phyloP scores from a whole-genome alignment of 1,140 invertebrate species.

The Vanessa atalanta region DNA sequence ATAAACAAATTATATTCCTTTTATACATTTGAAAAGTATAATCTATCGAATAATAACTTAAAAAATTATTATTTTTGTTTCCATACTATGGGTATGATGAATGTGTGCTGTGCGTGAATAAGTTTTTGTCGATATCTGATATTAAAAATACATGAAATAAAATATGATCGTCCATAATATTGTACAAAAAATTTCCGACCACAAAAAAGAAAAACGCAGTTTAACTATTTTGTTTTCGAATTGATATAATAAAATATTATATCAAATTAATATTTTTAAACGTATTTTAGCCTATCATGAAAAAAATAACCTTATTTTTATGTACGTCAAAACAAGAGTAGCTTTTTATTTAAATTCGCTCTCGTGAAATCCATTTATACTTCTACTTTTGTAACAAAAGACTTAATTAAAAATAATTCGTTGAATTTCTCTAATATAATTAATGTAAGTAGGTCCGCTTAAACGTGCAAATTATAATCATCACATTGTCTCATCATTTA shows the following conservation, averaged over 20 bases:
- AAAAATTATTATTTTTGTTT: too few species aligned
- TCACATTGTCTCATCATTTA: constrained; percentile 18
- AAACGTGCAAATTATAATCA: constrained; percentile 36
- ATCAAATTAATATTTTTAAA: too few species aligned
- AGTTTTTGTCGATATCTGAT: not conserved
- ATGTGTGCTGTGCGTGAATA: not conserved
- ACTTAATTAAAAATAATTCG: not conserved
- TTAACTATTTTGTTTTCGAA: too few species aligned
- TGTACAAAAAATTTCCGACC: not conserved
- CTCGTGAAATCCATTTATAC: not conserved
- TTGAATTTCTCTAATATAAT: constrained; percentile 18
- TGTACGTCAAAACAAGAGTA: not conserved
- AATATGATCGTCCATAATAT: not conserved
- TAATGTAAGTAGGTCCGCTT: constrained; percentile 32
- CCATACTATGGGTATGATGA: too few species aligned
- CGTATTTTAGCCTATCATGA: too few species aligned
- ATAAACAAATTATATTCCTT: too few species aligned
- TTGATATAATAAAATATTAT: too few species aligned
- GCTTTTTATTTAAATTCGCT: not conserved
- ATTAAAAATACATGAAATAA: not conserved
- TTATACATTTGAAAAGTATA: too few species aligned
- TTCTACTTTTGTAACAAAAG: constrained; percentile 4
- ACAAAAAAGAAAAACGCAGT: not conserved
- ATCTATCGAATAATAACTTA: too few species aligned
- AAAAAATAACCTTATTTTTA: too few species aligned